Evolutionary conservation across 2,113 vertebrate species (phyloP).

Genomic region (Gallinago paraguaiae): DNA sequence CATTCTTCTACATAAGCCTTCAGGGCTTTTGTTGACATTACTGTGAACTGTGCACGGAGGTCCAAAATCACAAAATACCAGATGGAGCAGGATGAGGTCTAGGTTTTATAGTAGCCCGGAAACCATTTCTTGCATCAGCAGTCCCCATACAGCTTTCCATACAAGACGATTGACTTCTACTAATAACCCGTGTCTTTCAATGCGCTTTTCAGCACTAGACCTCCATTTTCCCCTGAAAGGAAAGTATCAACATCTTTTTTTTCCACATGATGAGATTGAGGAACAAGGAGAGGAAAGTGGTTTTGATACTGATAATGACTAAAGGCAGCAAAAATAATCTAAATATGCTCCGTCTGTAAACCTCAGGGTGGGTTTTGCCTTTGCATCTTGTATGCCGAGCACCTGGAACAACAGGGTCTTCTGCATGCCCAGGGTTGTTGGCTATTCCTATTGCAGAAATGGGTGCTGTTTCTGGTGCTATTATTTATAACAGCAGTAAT

Average conservation of each 20-base stretch:
- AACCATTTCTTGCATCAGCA: not conserved
- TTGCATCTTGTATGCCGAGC: not conserved
- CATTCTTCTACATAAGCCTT: constrained; percentile 24
- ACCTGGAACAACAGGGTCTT: not conserved
- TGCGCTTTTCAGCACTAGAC: not conserved
- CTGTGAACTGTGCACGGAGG: not conserved
- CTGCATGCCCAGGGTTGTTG: not conserved
- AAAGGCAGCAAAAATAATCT: not conserved
- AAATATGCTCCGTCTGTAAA: not conserved
- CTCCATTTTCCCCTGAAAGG: not conserved
- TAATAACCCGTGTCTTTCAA: not conserved
- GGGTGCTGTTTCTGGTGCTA: not conserved
- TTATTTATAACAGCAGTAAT: not conserved
- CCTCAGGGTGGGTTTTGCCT: not conserved
- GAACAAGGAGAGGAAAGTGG: not conserved
- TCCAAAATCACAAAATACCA: constrained; percentile 9
- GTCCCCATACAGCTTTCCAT: not conserved
- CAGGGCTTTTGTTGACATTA: constrained; percentile 45
- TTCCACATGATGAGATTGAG: not conserved
- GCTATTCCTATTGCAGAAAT: not conserved
- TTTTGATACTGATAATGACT: not conserved
- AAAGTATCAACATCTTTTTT: not conserved
- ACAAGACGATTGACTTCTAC: not conserved
- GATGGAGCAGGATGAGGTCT: not conserved
- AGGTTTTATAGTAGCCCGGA: not conserved